A percentile compares a stretch with the other conserved stretches of the same genome.
Evolutionary conservation across 2,113 vertebrate species (phyloP).

Genomic region (Psilopogon haemacephalus): DNA sequence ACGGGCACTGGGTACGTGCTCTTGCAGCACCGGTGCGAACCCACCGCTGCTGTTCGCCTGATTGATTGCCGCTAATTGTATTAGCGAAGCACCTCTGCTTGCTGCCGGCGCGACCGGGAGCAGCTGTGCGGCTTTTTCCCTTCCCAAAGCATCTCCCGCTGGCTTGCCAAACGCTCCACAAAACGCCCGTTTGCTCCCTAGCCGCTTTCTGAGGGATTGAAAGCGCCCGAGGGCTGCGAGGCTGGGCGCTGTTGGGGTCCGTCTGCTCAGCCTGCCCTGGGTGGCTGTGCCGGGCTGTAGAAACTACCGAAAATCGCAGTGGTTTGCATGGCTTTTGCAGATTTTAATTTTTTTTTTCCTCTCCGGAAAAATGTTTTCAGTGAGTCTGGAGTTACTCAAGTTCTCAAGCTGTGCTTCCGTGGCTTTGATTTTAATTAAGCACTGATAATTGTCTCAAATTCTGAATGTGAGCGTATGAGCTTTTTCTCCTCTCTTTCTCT

Average conservation of each 20-base stretch:
- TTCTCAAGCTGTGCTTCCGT: neutral
- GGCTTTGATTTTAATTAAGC: neutral
- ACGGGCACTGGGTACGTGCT: neutral
- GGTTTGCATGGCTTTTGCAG: too few relatives aligned
- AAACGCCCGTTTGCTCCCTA: neutral
- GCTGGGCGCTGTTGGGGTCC: neutral
- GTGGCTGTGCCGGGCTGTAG: neutral
- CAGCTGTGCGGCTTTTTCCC: neutral
- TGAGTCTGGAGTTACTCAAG: neutral
- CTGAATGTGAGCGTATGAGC: fast-evolving
- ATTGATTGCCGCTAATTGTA: neutral
- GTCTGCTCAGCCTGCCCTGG: neutral
- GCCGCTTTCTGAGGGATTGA: neutral
- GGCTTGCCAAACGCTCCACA: fast-evolving
- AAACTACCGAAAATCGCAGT: neutral
- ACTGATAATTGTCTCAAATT: neutral
- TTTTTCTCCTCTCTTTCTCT: too few relatives aligned
- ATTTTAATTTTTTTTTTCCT: fast-evolving
- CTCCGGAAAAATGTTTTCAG: fast-evolving
- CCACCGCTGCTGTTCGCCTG: neutral
- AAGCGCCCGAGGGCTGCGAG: neutral
- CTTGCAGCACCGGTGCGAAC: neutral
- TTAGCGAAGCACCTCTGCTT: neutral
- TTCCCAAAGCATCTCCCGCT: fast-evolving
- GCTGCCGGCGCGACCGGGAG: neutral